A percentile compares a stretch with the other conserved stretches of the same genome.
phyloP scores from a whole-genome alignment of 2,888 invertebrate species.

The Hirtodrosophila trivittata region DNA sequence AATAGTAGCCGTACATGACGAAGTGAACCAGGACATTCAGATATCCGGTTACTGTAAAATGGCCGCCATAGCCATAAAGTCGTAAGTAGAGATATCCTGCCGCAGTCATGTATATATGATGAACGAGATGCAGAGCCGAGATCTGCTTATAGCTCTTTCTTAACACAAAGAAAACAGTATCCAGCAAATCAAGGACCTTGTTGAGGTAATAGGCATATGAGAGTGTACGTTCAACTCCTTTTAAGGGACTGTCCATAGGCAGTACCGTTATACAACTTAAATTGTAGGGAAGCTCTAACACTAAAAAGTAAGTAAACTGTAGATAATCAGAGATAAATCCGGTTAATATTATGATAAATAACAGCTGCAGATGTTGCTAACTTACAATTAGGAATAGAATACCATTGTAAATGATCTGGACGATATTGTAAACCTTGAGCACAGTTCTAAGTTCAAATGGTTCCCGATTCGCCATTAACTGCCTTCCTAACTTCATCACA shows the following conservation, averaged over 20 bases:
- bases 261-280: constrained; percentile 12
- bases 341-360: too few species aligned
- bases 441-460: constrained; percentile 19
- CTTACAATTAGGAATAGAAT: constrained; percentile 11
- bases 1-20: constrained; percentile 57
- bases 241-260: constrained; percentile 28
- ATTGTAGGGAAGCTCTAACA: background rate
- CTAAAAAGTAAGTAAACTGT: constrained; percentile 1
- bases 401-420: constrained; percentile 27
- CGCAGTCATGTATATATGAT: constrained; percentile 48
- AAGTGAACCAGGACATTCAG: constrained; percentile 43
- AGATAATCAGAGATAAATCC: too few species aligned
- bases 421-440: constrained; percentile 29
- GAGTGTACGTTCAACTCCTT: constrained; percentile 34
- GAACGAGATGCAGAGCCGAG: constrained; percentile 48
- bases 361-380: too few species aligned
- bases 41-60: constrained; percentile 23
- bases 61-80: constrained; percentile 50
- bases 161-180: constrained; percentile 58
- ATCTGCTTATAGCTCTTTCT: constrained; percentile 57
- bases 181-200: constrained; percentile 51
- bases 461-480: constrained; percentile 24
- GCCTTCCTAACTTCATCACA: constrained; percentile 29
- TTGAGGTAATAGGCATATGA: constrained; percentile 48
- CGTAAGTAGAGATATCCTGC: constrained; percentile 19